These are phyloP conservation scores for Sinocyclocheilus anophthalmus DNA, from an alignment of 2,113 vertebrate genomes.

Conservation along the genomic window DNA sequence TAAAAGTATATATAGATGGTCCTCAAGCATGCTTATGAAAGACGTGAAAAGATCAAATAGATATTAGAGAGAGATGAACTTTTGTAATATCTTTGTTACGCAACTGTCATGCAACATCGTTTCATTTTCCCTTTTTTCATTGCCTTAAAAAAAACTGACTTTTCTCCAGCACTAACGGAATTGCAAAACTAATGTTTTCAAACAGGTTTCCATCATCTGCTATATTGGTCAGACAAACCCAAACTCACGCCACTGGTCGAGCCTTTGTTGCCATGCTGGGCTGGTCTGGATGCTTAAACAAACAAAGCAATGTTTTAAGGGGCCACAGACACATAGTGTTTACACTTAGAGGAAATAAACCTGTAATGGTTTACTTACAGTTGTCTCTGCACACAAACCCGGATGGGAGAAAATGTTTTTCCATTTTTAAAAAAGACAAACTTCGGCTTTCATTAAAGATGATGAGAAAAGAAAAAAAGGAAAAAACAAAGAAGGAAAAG, in stretches of 20 bases:
- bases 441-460: not conserved
- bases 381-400: not conserved
- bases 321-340: not conserved
- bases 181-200: not conserved
- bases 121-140: not conserved
- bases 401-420: not conserved
- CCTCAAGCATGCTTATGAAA: not conserved
- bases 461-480: not conserved
- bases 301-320: not conserved
- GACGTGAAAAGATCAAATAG: not conserved
- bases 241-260: not conserved
- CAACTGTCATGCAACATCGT: not conserved
- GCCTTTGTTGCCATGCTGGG: not conserved
- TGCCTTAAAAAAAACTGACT: not conserved
- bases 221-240: not conserved
- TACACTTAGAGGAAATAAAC: constrained; percentile 3
- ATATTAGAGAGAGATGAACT: not conserved
- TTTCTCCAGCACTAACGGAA: not conserved
- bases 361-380: constrained; percentile 8
- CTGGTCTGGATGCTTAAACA: not conserved
- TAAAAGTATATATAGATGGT: too few species aligned
- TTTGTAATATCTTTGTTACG: not conserved
- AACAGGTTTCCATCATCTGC: not conserved
- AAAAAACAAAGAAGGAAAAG: not conserved
- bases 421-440: not conserved